Base-by-base conservation (phyloP, 2,888 invertebrate species). In the Thumatha senex region DNA sequence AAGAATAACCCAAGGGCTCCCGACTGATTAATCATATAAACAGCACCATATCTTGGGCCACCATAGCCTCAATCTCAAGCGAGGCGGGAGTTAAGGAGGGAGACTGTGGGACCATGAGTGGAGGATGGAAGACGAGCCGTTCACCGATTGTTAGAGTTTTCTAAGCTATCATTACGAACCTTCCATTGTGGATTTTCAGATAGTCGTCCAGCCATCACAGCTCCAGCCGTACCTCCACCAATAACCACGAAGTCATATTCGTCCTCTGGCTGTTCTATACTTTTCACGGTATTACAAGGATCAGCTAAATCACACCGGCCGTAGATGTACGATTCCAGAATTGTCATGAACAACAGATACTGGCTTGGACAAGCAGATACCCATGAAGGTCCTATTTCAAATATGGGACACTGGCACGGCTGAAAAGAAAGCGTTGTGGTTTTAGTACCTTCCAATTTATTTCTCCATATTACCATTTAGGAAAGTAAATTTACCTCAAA, bases 231-330 rank as follows among this genome's bases (percentile, higher is more conserved):
- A 0, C 95, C 95, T 2, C 94, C 94, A 0, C 95, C 95, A 10
- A 94, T 84, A 7, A 94, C 94, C 30, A 95, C 92, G 67, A 94
- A 95, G 72, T 95, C 95, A 61, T 95, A 95, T 46, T 83, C 90
- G 0, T 84, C 74, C 46, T 93, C 92, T 2, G 74, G 70, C 0
- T 72, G 72, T 1, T 82, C 75, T 45, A 67, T 76, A 7, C 93
- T 92, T 10, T 51, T 72, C 5, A 95, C 89, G 40, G 95, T 85
- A 51, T 93, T 88, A 76, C 95, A 95, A 0, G 93, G 92, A 61
- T 94, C 94, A 0, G 92, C 89, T 35, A 94, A 75, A 62, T 92
- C 92, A 44, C 94, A 94, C 45, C 92, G 85, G 0, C 93, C 92
- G 56, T 93, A 91, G 50, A 95, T 79, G 74, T 94, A 94, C 0